Evolutionary conservation across 2,113 vertebrate genomes (phyloP), one percentile per base, ranked within the genome.

Genomic region (Mirza zaza): DNA sequence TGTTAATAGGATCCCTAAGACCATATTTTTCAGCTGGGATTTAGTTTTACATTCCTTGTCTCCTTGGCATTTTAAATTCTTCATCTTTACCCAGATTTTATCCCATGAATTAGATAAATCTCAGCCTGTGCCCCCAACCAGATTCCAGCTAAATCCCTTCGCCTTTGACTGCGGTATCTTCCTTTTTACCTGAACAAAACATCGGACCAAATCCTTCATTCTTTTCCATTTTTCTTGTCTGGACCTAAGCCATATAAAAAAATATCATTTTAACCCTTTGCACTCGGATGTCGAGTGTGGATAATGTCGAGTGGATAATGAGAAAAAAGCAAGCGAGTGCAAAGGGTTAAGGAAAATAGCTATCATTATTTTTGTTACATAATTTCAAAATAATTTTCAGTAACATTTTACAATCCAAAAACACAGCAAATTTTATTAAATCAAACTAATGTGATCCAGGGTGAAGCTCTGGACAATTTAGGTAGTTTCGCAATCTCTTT

Each of bases 371-470:
- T 77, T 93, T 75, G 45, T 77, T 85, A 36, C 29, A 80, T 23
- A 61, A 18, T 67, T 94, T 89, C n/a, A 50, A 45, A 75, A 91
- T 90, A 85, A 82, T 89, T 93, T 42, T 68, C 93, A 93, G 76
- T 36, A 82, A 55, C 5, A 63, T 93, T 79, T 86, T 88, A 95
- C 55, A 86, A 76, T 70, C 20, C 17, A 70, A 75, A 97, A 86
- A 71, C 50, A 76, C 5, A 73, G 42, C 34, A 55, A 52, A 8
- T 87, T 67, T 90, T 96, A 76, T 85, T 39, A 84, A 85, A 65
- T 86, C 52, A 79, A 94, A 84, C 57, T 55, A 84, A 36, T 50
- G 57, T 83, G 93, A 77, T 50, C 82, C 23, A 55, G 25, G 23
- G 87, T 42, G 34, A 79, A 70, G 29, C 61, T 79, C 18, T 39